phyloP scores from a whole-genome alignment of 2,797 vertebrate genomes.

The Pipistrellus pipistrellus region DNA sequence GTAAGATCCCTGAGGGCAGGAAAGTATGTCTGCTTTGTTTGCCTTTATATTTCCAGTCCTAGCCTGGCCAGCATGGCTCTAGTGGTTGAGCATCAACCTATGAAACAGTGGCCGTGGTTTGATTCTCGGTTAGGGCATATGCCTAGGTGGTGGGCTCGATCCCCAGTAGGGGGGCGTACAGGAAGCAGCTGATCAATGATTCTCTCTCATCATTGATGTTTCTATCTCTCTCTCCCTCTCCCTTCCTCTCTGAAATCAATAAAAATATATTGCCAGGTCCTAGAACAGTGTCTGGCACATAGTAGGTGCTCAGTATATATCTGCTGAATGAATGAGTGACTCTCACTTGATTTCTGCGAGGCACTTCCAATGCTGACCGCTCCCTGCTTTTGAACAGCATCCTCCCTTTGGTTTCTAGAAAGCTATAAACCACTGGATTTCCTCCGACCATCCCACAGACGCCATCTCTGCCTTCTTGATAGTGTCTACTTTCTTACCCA shows the following conservation, averaged over 20 bases:
- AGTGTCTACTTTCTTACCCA: neutral
- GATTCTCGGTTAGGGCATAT: too few relatives aligned
- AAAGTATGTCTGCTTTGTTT: neutral
- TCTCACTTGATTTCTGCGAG: neutral
- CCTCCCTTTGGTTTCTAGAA: conserved; percentile 1
- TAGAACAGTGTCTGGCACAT: neutral
- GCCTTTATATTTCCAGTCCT: neutral
- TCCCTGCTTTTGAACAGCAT: neutral
- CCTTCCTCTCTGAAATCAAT: too few relatives aligned
- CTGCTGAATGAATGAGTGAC: neutral
- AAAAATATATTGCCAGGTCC: neutral
- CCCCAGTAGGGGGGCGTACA: too few relatives aligned
- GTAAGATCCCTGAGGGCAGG: neutral
- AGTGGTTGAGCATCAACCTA: too few relatives aligned
- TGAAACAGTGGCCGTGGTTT: too few relatives aligned
- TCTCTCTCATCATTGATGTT: too few relatives aligned
- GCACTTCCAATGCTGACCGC: neutral
- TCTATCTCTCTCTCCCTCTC: too few relatives aligned
- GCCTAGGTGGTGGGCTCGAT: too few relatives aligned
- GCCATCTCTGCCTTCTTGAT: neutral
- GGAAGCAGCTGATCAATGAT: too few relatives aligned
- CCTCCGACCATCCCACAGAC: neutral
- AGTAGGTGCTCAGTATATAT: neutral
- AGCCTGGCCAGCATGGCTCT: too few relatives aligned
- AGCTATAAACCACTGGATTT: neutral